Base-by-base conservation (phyloP, 2,113 vertebrate genomes). In the Xenopus laevis region DNA sequence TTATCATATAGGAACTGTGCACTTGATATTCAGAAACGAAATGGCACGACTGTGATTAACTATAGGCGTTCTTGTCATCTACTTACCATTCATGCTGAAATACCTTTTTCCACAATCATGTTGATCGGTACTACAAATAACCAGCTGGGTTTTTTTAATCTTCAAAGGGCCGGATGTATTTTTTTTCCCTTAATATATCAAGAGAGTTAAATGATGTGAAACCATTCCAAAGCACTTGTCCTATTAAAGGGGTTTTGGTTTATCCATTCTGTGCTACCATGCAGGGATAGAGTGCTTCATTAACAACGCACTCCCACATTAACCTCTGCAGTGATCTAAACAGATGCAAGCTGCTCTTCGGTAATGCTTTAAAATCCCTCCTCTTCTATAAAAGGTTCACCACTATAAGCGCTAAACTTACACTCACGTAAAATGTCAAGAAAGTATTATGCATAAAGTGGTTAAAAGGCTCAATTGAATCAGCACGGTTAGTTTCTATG, bases 1-100 rank as follows among this genome's bases (percentile, higher is more conserved):
- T 13, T 16, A 50, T 4, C 47, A 50, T 15, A 16, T 4, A 50
- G 1, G 47, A 12, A 50, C 47, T 50, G 15, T 50, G 33, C 33
- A 40, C 33, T 50, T 16, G 3, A 50, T 16, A 50, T 7, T 12
- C 47, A 13, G 47, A 50, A 50, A 50, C 4, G 1, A 50, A 50
- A 50, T 2, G 4, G 15, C 15, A 50, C 9, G 13, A 5, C 46
- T 47, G 13, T 3, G 16, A 53, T 53, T 53, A 53, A 13, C 53
- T 9, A n/a, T n/a, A 9, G 4, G 17, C 3, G 1, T n/a, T 55
- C 17, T n/a, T 55, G 15, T 50, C 4, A 13, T 50, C 55, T 12
- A 67, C 90, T 92, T 84, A 92, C 90, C 90, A 88, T 88, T 91
- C 91, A 92, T 92, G 87, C 79, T 92, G 91, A 90, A 87, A 84